Evolutionary conservation across 2,888 invertebrate species (phyloP), one percentile per base, ranked within the genome.

Genomic region (Melanostoma mellinum): DNA sequence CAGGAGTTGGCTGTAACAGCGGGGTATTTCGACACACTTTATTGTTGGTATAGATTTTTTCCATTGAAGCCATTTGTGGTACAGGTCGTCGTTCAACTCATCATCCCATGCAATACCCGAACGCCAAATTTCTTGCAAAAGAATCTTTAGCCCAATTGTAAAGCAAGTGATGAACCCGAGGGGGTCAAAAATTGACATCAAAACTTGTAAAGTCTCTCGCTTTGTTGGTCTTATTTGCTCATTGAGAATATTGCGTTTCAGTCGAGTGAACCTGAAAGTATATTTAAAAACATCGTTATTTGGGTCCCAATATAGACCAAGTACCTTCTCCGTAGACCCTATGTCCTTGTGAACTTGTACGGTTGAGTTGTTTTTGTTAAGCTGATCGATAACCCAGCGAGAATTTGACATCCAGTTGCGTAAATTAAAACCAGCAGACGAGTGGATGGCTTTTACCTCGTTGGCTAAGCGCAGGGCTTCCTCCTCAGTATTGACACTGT

Each of bases 391-490:
- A n/a, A n/a, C n/a, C n/a, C n/a, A n/a, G n/a, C n/a, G n/a, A 4
- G 55, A 55, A 48, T 87, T 87, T 8, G 86, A 86, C 8, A 85
- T 65, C 87, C 86, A 87, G 50, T 78, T 78, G 79, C 76, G 55
- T 68, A 86, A 68, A 20, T 56, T 4, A 33, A 75, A 79, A 3
- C 52, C 68, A 5, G 53, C 76, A 8, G 53, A 46, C 10, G 46
- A 30, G 67, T 40, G 72, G 9, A 67, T 52, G 20, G 2, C 6
- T 8, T 10, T 20, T 33, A 75, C 44, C 6, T 85, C 60, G 42
- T 60, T 53, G 3, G 63, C 67, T 30, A 76, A n/a, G 35, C 72
- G 56, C 20, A 77, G 36, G 20, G 76, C 80, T 53, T 71, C 71
- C 63, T 77, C 77, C 55, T 74, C 75, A 0, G 85, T 82, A 10